Evolutionary conservation across 1,140 invertebrate species (phyloP).

Genomic region (Lepidostoma basale): DNA sequence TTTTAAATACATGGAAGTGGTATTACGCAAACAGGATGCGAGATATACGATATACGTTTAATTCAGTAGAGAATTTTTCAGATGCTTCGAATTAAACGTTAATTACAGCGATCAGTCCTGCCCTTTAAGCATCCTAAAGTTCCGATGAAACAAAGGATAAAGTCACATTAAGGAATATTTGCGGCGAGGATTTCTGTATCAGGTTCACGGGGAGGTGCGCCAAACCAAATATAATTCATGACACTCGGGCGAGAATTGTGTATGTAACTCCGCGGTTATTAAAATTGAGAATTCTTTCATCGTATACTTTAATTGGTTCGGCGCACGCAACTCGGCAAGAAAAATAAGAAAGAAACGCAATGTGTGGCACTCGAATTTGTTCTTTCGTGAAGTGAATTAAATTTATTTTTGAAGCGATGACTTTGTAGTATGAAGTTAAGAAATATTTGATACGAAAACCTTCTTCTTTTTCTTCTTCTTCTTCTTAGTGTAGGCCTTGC

Average conservation of each 20-base stretch:
- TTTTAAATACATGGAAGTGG: neutral
- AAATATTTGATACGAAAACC: neutral
- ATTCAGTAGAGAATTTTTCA: too few relatives aligned
- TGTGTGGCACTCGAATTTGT: too few relatives aligned
- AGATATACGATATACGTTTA: too few relatives aligned
- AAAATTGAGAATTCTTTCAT: too few relatives aligned
- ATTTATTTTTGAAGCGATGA: too few relatives aligned
- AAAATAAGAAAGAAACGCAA: neutral
- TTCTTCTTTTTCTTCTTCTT: neutral
- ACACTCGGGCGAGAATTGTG: too few relatives aligned
- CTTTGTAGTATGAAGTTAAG: neutral
- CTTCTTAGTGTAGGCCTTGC: too few relatives aligned
- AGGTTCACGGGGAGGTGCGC: too few relatives aligned
- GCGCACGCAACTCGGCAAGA: neutral
- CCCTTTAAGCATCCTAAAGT: neutral
- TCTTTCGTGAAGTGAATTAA: too few relatives aligned
- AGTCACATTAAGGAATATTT: conserved; percentile 8
- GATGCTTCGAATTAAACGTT: too few relatives aligned
- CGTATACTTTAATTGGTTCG: conserved; percentile 8
- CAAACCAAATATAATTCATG: too few relatives aligned
- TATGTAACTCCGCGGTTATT: too few relatives aligned
- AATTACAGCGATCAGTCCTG: neutral
- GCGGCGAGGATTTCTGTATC: neutral
- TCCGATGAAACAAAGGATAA: conserved; percentile 9
- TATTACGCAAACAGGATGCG: neutral